Base-by-base conservation (phyloP, 2,888 invertebrate genomes). In the Cheilosia variabilis region DNA sequence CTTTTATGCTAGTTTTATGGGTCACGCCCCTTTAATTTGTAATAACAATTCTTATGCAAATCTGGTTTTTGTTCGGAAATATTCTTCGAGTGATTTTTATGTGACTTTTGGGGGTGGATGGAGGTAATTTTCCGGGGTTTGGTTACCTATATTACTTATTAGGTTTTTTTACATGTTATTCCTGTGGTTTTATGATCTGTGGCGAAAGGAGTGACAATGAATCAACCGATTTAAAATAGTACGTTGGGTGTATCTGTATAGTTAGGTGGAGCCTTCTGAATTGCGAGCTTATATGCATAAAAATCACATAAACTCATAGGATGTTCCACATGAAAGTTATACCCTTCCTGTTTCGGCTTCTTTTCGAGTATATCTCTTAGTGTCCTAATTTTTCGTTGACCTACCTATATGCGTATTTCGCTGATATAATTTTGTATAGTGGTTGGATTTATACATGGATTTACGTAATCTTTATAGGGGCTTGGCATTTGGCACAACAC, bases 1-100 rank as follows among this genome's bases (percentile, higher is more conserved):
- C 81, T 77, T 86, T 86, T 68, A 72, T 77, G 62, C 72, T 72
- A 81, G 76, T 81, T 86, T 86, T 77, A 86, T 81, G 86, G 86
- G 86, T 86, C 81, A 86, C 80, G 86, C 86, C 86, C 79, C 86
- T 86, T 81, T 86, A 86, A 86, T 86, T 86, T 81, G 86, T 86
- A 86, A 81, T 81, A 86, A 80, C 81, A 81, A 86, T 86, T 86
- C 80, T 76, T 86, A 86, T 86, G 86, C 81, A 86, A 86, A 86
- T 86, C 80, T 81, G 76, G 58, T 71, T 41, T 41, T 53, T 66
- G 66, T 76, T 84, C 58, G 57, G 60, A 72, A 72, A 72, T 65
- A 79, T 72, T 66, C 65, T 77, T 77, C 52, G 45, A 86, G 75
- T 81, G 76, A 81, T 86, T 86, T 81, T 80, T 68, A 86, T 73